phyloP scores from a whole-genome alignment of 2,888 invertebrate genomes.

The Lydus trimaculatus region DNA sequence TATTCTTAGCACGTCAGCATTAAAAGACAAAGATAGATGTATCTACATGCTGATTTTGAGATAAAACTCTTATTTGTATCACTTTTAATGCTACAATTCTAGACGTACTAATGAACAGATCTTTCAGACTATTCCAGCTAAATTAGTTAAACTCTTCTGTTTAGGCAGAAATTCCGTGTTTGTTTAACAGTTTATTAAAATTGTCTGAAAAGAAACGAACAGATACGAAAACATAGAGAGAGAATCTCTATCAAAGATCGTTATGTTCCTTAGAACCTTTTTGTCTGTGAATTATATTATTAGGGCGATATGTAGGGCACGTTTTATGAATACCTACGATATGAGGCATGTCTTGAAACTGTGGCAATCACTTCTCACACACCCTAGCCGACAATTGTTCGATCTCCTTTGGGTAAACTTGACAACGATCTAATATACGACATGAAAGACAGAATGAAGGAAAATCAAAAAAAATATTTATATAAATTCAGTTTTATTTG shows the following conservation, averaged over 20 bases:
- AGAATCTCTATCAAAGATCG: conserved; percentile 16
- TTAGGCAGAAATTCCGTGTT: conserved; percentile 38
- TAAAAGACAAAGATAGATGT: neutral
- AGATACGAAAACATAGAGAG: conserved; percentile 1
- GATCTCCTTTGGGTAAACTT: neutral
- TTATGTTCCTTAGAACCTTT: conserved; percentile 18
- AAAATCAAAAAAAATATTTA: too few relatives aligned
- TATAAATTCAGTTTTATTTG: too few relatives aligned
- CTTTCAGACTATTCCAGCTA: conserved; percentile 49
- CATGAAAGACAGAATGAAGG: neutral
- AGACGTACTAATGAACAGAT: conserved; percentile 53
- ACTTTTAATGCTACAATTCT: conserved; percentile 29
- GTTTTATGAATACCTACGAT: conserved; percentile 21
- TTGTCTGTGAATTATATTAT: conserved; percentile 19
- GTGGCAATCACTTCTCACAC: neutral
- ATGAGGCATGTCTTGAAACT: neutral
- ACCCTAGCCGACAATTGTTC: neutral
- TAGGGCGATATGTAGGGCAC: conserved; percentile 9
- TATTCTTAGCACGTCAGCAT: conserved; percentile 52
- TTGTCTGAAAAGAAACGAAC: neutral
- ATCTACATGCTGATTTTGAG: conserved; percentile 21
- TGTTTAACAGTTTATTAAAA: conserved; percentile 24
- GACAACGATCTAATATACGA: neutral
- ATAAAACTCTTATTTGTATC: conserved; percentile 49
- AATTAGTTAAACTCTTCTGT: conserved; percentile 52